Evolutionary conservation across 2,797 vertebrate species (phyloP).

Genomic region (Morelia viridis): DNA sequence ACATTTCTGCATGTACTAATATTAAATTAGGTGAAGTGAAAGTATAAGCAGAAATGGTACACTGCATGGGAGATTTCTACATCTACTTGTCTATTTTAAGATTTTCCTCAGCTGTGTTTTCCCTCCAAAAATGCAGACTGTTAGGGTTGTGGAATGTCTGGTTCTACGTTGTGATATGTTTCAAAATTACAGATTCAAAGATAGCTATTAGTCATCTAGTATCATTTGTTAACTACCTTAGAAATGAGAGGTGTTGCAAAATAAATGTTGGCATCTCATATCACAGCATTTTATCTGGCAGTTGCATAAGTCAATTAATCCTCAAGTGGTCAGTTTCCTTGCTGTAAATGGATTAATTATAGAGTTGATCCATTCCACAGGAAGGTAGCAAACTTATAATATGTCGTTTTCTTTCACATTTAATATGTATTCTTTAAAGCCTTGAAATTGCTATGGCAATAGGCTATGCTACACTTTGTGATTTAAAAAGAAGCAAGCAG

Average conservation of each 20-base stretch:
- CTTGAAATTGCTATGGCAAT: background rate
- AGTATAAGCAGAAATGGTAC: conserved; percentile 13
- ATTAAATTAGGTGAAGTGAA: conserved; percentile 24
- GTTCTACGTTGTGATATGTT: conserved; percentile 7
- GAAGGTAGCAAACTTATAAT: background rate
- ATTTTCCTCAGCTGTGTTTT: conserved; percentile 26
- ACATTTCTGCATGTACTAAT: conserved; percentile 39
- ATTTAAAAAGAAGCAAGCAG: background rate
- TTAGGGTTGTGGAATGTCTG: background rate
- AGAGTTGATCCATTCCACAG: background rate
- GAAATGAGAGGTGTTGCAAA: conserved; percentile 4
- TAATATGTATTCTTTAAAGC: background rate
- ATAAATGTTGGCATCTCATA: background rate
- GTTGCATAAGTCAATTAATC: background rate
- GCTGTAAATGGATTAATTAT: background rate
- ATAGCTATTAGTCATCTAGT: background rate
- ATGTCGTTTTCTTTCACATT: background rate
- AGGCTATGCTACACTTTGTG: background rate
- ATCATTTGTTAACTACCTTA: background rate
- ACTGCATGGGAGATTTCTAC: conserved; percentile 37
- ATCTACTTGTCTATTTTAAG: conserved; percentile 37
- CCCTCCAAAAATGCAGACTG: conserved; percentile 36
- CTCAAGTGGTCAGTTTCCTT: background rate
- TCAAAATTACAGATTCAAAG: conserved; percentile 21
- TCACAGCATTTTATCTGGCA: background rate